A percentile compares a stretch with the other conserved stretches of the same genome.
Conservation (phyloP, 2,888 invertebrate genomes). For the Lithophane ornitopus region DNA sequence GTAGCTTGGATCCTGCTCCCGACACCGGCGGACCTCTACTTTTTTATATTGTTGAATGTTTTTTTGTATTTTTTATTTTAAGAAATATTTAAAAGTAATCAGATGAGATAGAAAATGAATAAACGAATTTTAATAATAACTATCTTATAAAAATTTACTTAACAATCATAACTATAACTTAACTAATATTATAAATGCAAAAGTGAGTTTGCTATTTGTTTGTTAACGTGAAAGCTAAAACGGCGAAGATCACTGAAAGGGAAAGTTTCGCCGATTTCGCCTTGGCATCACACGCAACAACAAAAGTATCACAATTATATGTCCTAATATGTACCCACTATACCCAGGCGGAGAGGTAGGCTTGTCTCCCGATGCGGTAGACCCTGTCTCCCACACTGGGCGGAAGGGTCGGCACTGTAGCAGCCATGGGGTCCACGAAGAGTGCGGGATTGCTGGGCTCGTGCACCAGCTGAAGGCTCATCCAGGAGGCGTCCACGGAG, state of each 20-base stretch:
- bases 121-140: too few relatives aligned
- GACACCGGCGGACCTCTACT: too few relatives aligned
- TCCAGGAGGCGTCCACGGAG: slow-evolving; percentile 74
- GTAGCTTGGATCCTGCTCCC: too few relatives aligned
- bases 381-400: slow-evolving; percentile 67
- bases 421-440: slow-evolving; percentile 66
- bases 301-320: not conserved
- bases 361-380: slow-evolving; percentile 70
- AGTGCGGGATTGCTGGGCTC: slow-evolving; percentile 72
- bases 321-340: slow-evolving; percentile 70
- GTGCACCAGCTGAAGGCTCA: slow-evolving; percentile 73
- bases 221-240: too few relatives aligned
- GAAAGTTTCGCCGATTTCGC: not conserved
- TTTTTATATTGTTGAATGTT: too few relatives aligned
- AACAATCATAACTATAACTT: too few relatives aligned
- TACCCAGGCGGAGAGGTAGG: slow-evolving; percentile 71
- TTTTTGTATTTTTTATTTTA: too few relatives aligned
- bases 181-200: too few relatives aligned
- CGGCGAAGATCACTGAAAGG: not conserved
- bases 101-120: too few relatives aligned
- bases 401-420: slow-evolving; percentile 54
- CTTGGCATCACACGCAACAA: not conserved
- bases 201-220: too few relatives aligned
- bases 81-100: too few relatives aligned
- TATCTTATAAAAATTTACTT: too few relatives aligned